These are phyloP conservation scores for Manis crassicaudata DNA, from an alignment of 2,797 vertebrate species.

Conservation along the genomic window DNA sequence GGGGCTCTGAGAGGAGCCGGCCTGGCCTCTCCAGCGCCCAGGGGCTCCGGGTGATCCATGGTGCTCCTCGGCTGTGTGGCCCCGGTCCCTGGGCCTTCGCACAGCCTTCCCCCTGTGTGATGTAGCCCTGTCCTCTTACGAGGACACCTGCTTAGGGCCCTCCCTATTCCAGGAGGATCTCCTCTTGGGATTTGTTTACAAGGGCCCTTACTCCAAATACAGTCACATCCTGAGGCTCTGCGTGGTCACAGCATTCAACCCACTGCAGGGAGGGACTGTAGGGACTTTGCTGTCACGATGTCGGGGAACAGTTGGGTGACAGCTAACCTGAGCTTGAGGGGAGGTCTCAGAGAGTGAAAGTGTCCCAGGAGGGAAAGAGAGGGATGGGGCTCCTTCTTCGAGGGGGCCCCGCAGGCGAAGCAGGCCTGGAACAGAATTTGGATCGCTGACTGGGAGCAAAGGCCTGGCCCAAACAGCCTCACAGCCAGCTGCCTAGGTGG, in stretches of 20 bases:
- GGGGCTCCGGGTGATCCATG: neutral
- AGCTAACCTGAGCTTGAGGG: neutral
- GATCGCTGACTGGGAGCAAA: fast-evolving
- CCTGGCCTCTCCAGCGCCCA: neutral
- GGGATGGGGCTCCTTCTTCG: neutral
- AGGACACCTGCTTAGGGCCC: neutral
- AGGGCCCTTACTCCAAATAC: neutral
- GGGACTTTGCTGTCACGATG: neutral
- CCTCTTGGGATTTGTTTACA: neutral
- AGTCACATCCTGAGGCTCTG: neutral
- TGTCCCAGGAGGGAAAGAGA: neutral
- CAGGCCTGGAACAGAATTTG: neutral
- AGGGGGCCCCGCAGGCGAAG: neutral
- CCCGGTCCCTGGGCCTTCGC: too few relatives aligned
- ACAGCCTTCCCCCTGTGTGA: neutral
- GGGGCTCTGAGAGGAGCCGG: neutral
- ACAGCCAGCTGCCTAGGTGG: neutral
- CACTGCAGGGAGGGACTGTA: neutral
- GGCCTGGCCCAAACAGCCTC: neutral
- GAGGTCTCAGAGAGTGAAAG: too few relatives aligned
- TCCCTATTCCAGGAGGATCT: neutral
- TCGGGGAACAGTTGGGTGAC: neutral
- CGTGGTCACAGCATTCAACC: neutral
- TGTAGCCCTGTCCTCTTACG: neutral
- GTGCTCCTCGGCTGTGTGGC: neutral